Evolutionary conservation across 2,113 vertebrate genomes (phyloP), one percentile per base, ranked within the genome.

Genomic region (Cercocebus atys): DNA sequence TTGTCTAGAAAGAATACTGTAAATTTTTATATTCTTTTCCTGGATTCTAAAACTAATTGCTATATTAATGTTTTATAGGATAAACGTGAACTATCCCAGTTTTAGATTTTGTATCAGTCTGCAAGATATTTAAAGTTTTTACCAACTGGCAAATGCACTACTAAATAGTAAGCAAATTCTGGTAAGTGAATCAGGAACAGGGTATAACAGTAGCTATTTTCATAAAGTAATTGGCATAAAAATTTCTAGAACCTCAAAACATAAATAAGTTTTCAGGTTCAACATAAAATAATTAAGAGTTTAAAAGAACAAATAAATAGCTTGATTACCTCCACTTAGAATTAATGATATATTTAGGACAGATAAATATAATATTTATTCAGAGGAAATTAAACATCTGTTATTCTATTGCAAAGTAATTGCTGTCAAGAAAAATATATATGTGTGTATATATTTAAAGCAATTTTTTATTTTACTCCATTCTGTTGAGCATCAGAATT

Each of bases 221-320:
- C 97, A 98, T 98, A 98, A 98, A 95, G 85, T 78, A 98, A 98
- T 98, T 98, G 98, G 93, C 94, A 97, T 97, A 89, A 98, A 97
- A 96, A 97, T 90, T 96, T 98, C 88, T 80, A 98, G 86, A 97
- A 95, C 16, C 94, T 84, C 64, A 98, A 96, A 96, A 97, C 96
- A 88, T 75, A 98, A 98, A 84, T 96, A 98, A 98, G 92, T 94
- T 87, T 95, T 66, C 72, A 92, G 80, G 87, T 96, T 98, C 88
- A 98, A 88, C 80, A 90, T 82, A 96, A 98, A 98, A 61, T 93
- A 98, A 98, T 81, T 59, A 95, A 72, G 85, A 96, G 93, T 95
- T 95, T 97, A 92, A 98, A 98, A 89, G 96, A 88, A 79, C 45
- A 82, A 64, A 92, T 97, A 88, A 97, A 97, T 98, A 95, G 95